Conservation (phyloP, 2,797 vertebrate genomes). For the Astyanax mexicanus region DNA sequence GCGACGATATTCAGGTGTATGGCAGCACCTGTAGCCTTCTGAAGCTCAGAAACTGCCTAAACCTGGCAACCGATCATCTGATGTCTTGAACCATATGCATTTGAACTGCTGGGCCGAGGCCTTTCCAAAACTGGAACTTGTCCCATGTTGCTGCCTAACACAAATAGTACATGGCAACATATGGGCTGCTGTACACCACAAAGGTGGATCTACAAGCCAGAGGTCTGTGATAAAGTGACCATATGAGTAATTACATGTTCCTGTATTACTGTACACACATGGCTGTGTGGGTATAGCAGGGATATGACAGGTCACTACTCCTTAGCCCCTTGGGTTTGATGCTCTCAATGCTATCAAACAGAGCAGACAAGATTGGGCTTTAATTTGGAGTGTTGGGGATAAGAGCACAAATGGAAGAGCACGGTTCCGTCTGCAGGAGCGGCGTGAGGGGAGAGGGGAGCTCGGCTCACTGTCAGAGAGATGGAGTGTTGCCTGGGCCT, state of each 20-base stretch:
- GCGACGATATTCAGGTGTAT: too few relatives aligned
- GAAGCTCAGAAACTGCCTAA: neutral
- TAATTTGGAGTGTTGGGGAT: constrained; percentile 47
- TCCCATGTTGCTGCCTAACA: neutral
- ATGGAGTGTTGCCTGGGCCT: constrained; percentile 43
- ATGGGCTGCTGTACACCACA: neutral
- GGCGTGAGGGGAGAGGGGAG: neutral
- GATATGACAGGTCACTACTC: constrained; percentile 12
- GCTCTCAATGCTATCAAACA: constrained; percentile 36
- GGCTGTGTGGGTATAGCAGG: neutral
- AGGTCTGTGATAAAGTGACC: neutral
- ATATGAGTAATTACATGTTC: neutral
- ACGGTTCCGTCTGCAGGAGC: constrained; percentile 29
- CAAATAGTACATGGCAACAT: neutral
- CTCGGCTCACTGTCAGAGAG: constrained; percentile 36
- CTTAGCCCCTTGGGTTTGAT: constrained; percentile 19
- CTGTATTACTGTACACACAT: neutral
- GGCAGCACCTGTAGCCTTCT: too few relatives aligned
- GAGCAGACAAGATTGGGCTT: constrained; percentile 40
- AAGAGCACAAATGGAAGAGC: constrained; percentile 18
- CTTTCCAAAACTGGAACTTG: neutral
- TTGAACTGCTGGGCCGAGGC: neutral
- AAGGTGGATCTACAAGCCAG: neutral
- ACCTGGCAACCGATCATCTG: neutral
- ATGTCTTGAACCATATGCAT: neutral